A percentile compares a stretch with the other conserved stretches of the same genome.
These are phyloP conservation scores for Paracyclopina nana DNA, from an alignment of 1,140 invertebrate species.

Conservation along the genomic window DNA sequence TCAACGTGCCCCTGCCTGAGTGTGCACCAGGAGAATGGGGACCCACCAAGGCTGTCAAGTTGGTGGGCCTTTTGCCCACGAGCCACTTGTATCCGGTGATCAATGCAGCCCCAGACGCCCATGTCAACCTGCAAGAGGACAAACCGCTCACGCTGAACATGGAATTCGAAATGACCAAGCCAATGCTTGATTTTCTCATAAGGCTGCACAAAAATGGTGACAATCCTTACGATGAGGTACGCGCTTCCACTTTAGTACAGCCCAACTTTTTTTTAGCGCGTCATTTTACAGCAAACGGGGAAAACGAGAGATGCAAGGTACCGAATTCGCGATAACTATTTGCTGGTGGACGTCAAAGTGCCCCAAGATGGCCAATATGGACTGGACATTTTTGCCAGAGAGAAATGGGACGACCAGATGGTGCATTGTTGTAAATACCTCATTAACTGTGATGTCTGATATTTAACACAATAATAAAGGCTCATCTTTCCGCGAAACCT, in stretches of 20 bases:
- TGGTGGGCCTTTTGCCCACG: slow-evolving; percentile 8
- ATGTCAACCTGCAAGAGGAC: slow-evolving; percentile 9
- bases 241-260: too few species aligned
- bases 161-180: slow-evolving; percentile 15
- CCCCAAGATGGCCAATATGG: slow-evolving; percentile 16
- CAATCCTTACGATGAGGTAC: background rate
- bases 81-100: slow-evolving; percentile 13
- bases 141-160: slow-evolving; percentile 14
- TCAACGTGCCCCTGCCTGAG: slow-evolving; percentile 11
- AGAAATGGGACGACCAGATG: slow-evolving; percentile 16
- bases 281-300: background rate
- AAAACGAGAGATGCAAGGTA: slow-evolving; percentile 1
- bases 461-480: background rate
- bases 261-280: background rate
- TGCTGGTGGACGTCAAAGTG: slow-evolving; percentile 12
- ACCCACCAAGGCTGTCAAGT: slow-evolving; percentile 8
- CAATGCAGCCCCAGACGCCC: slow-evolving; percentile 10
- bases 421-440: slow-evolving; percentile 17
- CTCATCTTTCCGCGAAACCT: too few species aligned
- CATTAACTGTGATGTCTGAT: slow-evolving; percentile 17
- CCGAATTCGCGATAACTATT: slow-evolving; percentile 6
- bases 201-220: slow-evolving; percentile 11
- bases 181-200: slow-evolving; percentile 14
- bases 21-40: slow-evolving; percentile 17
- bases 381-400: slow-evolving; percentile 11